Evolutionary conservation across 2,888 invertebrate species (phyloP).

Genomic region (Hanleya hanleyi): DNA sequence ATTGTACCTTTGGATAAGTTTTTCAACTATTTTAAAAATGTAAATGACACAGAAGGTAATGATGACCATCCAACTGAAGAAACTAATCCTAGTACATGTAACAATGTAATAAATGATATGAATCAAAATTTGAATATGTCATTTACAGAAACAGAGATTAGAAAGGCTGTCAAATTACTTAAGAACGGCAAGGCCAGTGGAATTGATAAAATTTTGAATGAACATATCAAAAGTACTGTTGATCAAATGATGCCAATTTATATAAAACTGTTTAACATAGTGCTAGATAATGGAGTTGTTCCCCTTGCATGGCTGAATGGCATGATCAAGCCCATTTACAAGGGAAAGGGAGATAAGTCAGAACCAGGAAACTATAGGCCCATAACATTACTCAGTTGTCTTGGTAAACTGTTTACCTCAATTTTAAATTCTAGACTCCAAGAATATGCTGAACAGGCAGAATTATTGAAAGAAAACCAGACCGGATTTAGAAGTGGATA

Average conservation of each 20-base stretch:
- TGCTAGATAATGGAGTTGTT: not conserved
- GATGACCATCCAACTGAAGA: too few relatives aligned
- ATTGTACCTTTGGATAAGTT: too few relatives aligned
- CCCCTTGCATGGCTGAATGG: not conserved
- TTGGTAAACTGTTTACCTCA: not conserved
- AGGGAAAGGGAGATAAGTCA: not conserved
- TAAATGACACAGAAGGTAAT: too few relatives aligned
- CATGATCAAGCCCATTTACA: not conserved
- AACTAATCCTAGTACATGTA: too few relatives aligned
- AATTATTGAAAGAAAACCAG: not conserved
- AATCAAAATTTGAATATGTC: too few relatives aligned
- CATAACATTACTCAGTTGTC: not conserved
- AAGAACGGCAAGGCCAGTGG: not conserved
- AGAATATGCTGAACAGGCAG: not conserved
- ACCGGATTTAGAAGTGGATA: not conserved
- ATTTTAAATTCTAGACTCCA: not conserved
- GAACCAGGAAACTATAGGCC: not conserved
- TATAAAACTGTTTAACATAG: constrained; percentile 1
- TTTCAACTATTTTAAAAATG: too few relatives aligned
- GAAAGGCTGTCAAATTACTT: not conserved
- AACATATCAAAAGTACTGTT: not conserved
- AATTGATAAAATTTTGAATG: not conserved
- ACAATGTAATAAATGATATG: too few relatives aligned
- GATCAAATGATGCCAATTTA: not conserved
- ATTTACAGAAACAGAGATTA: not conserved